Base-by-base conservation (phyloP, 1,140 invertebrate species). In the Dinoponera quadriceps region DNA sequence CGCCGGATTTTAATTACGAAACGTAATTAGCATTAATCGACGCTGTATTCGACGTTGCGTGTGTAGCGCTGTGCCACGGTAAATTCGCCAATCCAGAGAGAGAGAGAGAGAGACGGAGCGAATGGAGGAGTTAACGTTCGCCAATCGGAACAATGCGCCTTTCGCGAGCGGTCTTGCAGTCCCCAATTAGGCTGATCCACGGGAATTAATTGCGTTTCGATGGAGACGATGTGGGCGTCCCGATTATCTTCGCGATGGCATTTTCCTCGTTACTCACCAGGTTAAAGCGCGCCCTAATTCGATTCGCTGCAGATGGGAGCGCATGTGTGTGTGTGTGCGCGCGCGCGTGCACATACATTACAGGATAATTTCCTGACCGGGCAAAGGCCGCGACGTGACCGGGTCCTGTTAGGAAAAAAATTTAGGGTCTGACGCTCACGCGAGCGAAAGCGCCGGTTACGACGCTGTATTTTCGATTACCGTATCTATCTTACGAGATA, bases 161-260 rank as follows among this genome's bases (percentile, higher is more conserved):
- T 33, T 33, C 29, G 29, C 29, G 29, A 33, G 2, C 29, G n/a
- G n/a, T 33, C 29, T 33, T 38, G 51, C 51, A 18, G 51, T 2
- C 38, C 9, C 29, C 62, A 65, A 65, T 65, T 65, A 65, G 11
- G 62, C 62, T 13, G 62, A n/a, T 65, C 18, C 1, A 4, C 11
- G 38, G 54, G 38, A 63, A 65, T 65, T 65, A 65, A 65, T 29
- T 44, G 33, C 62, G 33, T 65, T 65, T 65, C 33, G 38, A 65
- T 65, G 62, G n/a, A 65, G n/a, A 20, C 9, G 33, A 44, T 38
- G 62, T 65, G 62, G 62, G 62, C 62, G 62, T 65, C 62, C 38
- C 62, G 62, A 65, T 65, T 65, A 38, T 65, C 62, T 38, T 38
- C 33, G 3, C n/a, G 18, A 65, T 38, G 33, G 62, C 29, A 38